phyloP scores from a whole-genome alignment of 2,113 vertebrate species.

The Cyanoderma ruficeps region DNA sequence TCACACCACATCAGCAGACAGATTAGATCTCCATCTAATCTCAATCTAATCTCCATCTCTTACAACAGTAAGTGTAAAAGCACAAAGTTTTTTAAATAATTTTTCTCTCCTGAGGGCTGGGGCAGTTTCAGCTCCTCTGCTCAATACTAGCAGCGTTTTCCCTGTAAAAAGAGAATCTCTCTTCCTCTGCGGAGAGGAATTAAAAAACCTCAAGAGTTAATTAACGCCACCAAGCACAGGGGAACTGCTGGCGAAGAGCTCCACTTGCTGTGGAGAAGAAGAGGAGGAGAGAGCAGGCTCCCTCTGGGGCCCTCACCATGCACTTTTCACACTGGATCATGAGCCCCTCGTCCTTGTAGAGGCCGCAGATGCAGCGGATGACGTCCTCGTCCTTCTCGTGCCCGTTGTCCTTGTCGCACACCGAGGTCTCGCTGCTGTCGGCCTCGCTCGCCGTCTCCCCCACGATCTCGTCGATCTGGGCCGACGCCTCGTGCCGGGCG shows the following conservation, averaged over 20 bases:
- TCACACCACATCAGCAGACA: background rate
- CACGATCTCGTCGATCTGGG: conserved; percentile 97
- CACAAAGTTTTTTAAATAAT: background rate
- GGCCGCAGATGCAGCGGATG: conserved; percentile 97
- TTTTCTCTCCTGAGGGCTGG: background rate
- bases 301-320: conserved; percentile 80
- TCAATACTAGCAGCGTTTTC: background rate
- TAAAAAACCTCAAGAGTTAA: background rate
- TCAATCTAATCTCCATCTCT: too few relatives aligned
- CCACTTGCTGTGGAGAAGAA: rapidly evolving
- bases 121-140: background rate
- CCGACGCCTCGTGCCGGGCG: conserved; percentile 89
- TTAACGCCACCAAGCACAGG: rapidly evolving
- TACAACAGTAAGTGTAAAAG: background rate
- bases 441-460: conserved; percentile 96
- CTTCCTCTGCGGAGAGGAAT: background rate
- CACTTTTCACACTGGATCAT: conserved; percentile 99
- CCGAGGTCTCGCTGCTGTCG: conserved; percentile 92
- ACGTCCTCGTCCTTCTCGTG: conserved; percentile 88
- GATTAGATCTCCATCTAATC: too few relatives aligned
- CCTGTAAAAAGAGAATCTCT: background rate
- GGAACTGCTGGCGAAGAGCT: background rate
- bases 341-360: conserved; percentile 97
- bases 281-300: background rate
- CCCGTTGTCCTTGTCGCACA: conserved; percentile 77